Evolutionary conservation across 2,888 invertebrate genomes (phyloP).

Genomic region (Uloborus plumipes): DNA sequence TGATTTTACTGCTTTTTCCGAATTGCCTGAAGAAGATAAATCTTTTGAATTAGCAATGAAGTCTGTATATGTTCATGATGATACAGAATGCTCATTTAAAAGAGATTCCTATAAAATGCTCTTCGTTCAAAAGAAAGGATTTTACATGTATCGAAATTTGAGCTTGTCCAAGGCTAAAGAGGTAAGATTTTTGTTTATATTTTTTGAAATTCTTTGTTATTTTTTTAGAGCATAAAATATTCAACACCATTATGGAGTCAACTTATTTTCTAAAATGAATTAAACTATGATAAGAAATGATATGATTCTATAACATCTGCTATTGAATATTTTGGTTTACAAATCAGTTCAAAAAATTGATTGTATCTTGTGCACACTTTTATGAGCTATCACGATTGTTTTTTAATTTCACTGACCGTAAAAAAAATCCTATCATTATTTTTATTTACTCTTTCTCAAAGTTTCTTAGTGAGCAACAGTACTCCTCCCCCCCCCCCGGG

Average conservation of each 20-base stretch:
- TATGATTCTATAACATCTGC: not conserved
- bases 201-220: not conserved
- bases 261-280: no score
- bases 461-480: no score
- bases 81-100: conserved; percentile 83
- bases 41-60: conserved; percentile 60
- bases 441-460: no score
- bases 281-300: no score
- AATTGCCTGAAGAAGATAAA: conserved; percentile 37
- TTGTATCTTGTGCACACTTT: no score
- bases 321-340: not conserved
- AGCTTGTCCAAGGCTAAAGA: conserved; percentile 81
- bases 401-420: no score
- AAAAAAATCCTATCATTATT: no score
- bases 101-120: conserved; percentile 81
- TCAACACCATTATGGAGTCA: no score
- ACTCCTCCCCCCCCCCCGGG: no score
- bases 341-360: not conserved
- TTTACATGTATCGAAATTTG: conserved; percentile 81
- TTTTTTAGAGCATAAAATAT: not conserved
- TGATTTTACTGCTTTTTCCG: conserved; percentile 29
- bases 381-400: no score
- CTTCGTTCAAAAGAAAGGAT: conserved; percentile 83
- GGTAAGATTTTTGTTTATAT: conserved; percentile 73
- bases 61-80: conserved; percentile 75